Percentiles rank a stretch among this genome's conserved stretches.
These are phyloP conservation scores for Ivindomyrus marchei DNA, from an alignment of 2,113 vertebrate species.

Conservation along the genomic window DNA sequence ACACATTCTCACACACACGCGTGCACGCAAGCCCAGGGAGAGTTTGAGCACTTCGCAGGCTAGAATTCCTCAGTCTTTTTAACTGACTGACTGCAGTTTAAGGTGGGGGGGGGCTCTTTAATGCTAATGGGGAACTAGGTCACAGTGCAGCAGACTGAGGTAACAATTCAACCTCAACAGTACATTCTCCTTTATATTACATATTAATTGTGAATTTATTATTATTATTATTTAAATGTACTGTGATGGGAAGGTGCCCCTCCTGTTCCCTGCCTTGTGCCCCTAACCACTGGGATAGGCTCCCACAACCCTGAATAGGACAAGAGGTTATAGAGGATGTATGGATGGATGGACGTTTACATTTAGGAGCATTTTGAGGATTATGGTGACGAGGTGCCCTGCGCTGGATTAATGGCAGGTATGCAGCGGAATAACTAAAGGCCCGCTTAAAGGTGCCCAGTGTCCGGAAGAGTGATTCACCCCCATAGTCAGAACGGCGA, in stretches of 20 bases:
- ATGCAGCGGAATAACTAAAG: not conserved
- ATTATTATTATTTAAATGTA: not conserved
- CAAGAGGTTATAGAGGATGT: not conserved
- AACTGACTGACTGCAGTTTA: not conserved
- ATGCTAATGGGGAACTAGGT: not conserved
- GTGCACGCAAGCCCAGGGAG: constrained; percentile 21
- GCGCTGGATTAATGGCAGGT: not conserved
- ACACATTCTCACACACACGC: constrained; percentile 2
- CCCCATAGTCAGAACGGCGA: not conserved
- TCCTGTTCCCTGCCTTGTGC: not conserved
- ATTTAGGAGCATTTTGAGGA: not conserved
- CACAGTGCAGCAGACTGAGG: not conserved
- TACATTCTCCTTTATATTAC: not conserved
- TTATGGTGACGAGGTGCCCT: not conserved
- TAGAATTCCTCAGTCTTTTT: not conserved
- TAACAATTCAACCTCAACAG: not conserved
- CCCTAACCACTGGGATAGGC: not conserved
- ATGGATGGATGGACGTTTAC: not conserved
- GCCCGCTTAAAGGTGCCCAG: not conserved
- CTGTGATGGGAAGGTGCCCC: not conserved
- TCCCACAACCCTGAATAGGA: not conserved
- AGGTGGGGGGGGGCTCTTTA: not conserved
- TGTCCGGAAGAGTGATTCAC: not conserved
- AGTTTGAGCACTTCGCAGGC: not conserved
- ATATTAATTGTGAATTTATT: not conserved